Percentiles rank a stretch among this genome's conserved stretches.
phyloP scores from a whole-genome alignment of 2,888 invertebrate genomes.

The Athalia circularis region DNA sequence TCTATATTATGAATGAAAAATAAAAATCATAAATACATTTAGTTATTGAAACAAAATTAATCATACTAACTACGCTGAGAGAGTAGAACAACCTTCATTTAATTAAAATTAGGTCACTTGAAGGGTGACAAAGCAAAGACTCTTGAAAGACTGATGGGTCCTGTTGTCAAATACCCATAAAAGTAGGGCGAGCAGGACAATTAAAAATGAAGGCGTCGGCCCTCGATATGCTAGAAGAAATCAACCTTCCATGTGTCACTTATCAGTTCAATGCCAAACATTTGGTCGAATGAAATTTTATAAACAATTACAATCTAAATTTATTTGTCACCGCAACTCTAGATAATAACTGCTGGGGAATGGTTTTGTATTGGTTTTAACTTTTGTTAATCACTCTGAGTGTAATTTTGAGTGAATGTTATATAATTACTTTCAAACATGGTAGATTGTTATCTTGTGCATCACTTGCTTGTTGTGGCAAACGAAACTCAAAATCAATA shows the following conservation, averaged over 20 bases:
- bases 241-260: slow-evolving; percentile 30
- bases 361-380: slow-evolving; percentile 50
- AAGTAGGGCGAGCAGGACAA: slow-evolving; percentile 50
- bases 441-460: too few species aligned
- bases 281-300: not conserved
- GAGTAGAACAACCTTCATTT: slow-evolving; percentile 36
- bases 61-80: slow-evolving; percentile 25
- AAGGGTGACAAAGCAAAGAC: slow-evolving; percentile 40
- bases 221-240: slow-evolving; percentile 36
- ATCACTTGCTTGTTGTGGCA: too few species aligned
- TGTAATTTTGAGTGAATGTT: not conserved
- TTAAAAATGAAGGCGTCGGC: slow-evolving; percentile 29
- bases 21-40: slow-evolving; percentile 34
- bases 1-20: slow-evolving; percentile 40
- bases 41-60: slow-evolving; percentile 29
- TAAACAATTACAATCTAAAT: slow-evolving; percentile 22
- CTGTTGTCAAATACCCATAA: slow-evolving; percentile 53
- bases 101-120: slow-evolving; percentile 41
- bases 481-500: too few species aligned
- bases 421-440: not conserved
- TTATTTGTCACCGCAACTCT: slow-evolving; percentile 16
- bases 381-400: not conserved
- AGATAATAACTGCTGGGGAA: slow-evolving; percentile 45
- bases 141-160: slow-evolving; percentile 52
- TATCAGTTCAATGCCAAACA: not conserved